Conservation (phyloP, 2,113 vertebrate genomes). For the Ovis aries region DNA sequence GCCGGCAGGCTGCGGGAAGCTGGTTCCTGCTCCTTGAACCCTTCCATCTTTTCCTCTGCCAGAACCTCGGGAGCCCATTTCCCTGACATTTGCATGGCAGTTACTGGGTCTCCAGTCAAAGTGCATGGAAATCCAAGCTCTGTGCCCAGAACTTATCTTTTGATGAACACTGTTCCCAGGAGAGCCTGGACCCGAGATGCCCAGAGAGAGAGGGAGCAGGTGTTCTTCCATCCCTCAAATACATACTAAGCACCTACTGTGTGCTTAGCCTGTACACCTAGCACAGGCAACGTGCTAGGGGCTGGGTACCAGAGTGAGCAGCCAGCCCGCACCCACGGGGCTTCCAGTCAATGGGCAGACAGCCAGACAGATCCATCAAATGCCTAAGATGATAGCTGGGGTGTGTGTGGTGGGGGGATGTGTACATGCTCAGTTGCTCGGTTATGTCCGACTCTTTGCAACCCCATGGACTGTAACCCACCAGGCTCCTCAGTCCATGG, state of each 20-base stretch:
- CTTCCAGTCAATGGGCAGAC: rapidly evolving
- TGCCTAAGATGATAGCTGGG: background rate
- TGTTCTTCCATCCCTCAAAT: background rate
- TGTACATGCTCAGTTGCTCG: rapidly evolving
- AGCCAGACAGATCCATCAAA: rapidly evolving
- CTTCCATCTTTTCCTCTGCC: background rate
- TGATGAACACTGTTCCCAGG: background rate
- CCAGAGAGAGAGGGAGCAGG: background rate
- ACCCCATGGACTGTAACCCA: background rate
- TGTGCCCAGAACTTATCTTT: background rate
- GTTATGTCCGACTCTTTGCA: background rate
- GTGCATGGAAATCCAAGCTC: background rate
- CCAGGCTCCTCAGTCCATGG: background rate
- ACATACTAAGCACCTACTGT: background rate
- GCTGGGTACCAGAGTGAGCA: background rate
- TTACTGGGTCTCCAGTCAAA: background rate
- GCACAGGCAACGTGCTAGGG: background rate
- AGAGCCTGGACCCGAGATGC: rapidly evolving
- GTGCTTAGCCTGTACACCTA: background rate
- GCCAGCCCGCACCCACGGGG: rapidly evolving
- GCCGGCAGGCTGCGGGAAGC: background rate
- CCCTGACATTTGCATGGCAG: conserved; percentile 44
- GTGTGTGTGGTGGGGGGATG: rapidly evolving
- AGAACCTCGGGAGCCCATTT: background rate
- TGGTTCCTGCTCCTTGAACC: rapidly evolving